A percentile compares a stretch with the other conserved stretches of the same genome.
phyloP scores from a whole-genome alignment of 2,113 vertebrate species.

The Aviceda subcristata region DNA sequence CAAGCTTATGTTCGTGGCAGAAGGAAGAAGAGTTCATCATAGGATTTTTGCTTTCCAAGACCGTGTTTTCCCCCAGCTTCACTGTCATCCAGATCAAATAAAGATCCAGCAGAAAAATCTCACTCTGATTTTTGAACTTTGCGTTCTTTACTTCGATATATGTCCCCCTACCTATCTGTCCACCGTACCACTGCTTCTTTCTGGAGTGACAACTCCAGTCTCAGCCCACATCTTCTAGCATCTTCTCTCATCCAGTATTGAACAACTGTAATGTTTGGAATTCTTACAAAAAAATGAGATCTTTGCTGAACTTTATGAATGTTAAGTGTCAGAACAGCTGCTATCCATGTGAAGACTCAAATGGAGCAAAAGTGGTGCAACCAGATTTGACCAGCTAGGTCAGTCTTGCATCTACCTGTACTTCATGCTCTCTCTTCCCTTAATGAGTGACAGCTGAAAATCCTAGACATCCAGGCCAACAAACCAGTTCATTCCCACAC shows the following conservation, averaged over 20 bases:
- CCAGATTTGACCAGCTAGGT: not conserved
- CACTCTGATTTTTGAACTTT: not conserved
- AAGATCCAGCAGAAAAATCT: not conserved
- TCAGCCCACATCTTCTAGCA: not conserved
- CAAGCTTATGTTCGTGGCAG: not conserved
- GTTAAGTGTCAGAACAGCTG: not conserved
- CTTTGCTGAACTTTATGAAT: not conserved
- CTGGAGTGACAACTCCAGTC: not conserved
- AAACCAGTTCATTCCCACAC: accelerated
- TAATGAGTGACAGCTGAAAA: not conserved
- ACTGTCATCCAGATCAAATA: not conserved
- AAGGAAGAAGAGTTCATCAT: not conserved
- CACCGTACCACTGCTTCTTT: not conserved
- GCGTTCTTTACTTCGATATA: not conserved
- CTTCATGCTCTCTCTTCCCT: not conserved
- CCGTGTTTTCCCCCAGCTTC: not conserved
- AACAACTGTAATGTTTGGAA: not conserved
- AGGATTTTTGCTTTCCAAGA: not conserved
- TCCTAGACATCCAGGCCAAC: not conserved
- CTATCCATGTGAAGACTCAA: not conserved
- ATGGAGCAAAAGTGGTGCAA: not conserved
- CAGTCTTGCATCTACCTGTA: not conserved
- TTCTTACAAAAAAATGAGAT: not conserved
- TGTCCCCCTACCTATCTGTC: no score
- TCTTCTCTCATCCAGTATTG: not conserved